Conservation (phyloP, 2,797 vertebrate genomes). For the Siniperca scherzeri region DNA sequence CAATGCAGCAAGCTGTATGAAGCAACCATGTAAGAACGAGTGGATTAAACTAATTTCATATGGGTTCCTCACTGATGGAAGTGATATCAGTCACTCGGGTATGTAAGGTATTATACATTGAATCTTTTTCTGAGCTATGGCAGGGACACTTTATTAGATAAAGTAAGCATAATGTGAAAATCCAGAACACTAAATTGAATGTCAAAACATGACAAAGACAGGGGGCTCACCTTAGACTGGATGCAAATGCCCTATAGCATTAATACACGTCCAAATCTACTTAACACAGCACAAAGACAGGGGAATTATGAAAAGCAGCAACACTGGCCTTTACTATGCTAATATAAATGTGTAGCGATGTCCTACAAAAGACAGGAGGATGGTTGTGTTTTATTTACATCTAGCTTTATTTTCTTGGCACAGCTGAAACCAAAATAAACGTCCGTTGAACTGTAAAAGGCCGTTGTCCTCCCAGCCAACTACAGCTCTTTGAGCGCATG, state of each 20-base stretch:
- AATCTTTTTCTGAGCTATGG: constrained; percentile 42
- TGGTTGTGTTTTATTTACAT: constrained; percentile 62
- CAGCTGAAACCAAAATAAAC: constrained; percentile 63
- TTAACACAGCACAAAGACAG: constrained; percentile 55
- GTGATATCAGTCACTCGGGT: constrained; percentile 49
- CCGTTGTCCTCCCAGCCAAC: constrained; percentile 44
- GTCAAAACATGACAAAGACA: constrained; percentile 66
- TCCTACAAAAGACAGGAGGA: constrained; percentile 67
- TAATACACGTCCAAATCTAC: constrained; percentile 66
- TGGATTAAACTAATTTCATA: constrained; percentile 66
- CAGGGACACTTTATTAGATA: constrained; percentile 44
- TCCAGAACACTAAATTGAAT: constrained; percentile 58
- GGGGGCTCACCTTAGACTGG: constrained; percentile 62
- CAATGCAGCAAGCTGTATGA: constrained; percentile 46
- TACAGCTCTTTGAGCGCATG: constrained; percentile 55
- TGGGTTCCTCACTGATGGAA: constrained; percentile 43
- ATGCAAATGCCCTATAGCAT: constrained; percentile 51
- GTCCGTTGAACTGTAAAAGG: constrained; percentile 61
- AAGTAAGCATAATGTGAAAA: constrained; percentile 57
- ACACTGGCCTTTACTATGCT: constrained; percentile 81
- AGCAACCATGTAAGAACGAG: constrained; percentile 43
- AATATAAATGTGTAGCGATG: constrained; percentile 72
- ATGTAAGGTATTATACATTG: constrained; percentile 19
- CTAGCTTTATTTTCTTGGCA: constrained; percentile 46
- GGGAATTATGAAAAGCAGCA: constrained; percentile 71